Conservation (phyloP, 2,888 invertebrate genomes). For the Tridacna crocea region DNA sequence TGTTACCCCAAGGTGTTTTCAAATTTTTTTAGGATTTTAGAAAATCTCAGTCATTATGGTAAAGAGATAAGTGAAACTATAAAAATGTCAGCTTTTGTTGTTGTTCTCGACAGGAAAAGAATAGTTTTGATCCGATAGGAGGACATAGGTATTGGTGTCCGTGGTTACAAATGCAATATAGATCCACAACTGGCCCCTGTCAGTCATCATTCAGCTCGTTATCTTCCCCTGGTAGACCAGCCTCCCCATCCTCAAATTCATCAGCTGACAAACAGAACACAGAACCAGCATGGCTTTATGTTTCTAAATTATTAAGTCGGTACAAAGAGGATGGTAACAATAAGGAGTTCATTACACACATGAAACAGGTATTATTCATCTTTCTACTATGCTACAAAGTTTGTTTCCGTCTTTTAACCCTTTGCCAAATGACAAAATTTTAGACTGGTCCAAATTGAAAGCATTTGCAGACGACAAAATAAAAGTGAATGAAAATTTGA, state of each 20-base stretch:
- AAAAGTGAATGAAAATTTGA: too few relatives aligned
- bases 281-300: conserved; percentile 47
- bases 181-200: background rate
- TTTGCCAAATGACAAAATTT: too few relatives aligned
- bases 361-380: conserved; percentile 42
- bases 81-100: background rate
- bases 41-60: too few relatives aligned
- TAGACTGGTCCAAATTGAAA: too few relatives aligned
- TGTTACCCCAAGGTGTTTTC: too few relatives aligned
- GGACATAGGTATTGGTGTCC: conserved; percentile 80
- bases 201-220: background rate
- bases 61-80: too few relatives aligned
- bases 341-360: conserved; percentile 31
- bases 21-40: too few relatives aligned
- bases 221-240: conserved; percentile 10
- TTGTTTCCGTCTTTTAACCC: too few relatives aligned
- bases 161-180: conserved; percentile 64
- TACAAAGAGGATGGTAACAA: background rate
- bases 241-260: background rate
- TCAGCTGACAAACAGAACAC: background rate
- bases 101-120: conserved; percentile 49
- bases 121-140: conserved; percentile 71
- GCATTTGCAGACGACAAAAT: too few relatives aligned
- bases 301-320: conserved; percentile 35
- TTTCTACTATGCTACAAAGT: too few relatives aligned